phyloP scores from a whole-genome alignment of 1,140 invertebrate species.

The Trichonephila inaurata region DNA sequence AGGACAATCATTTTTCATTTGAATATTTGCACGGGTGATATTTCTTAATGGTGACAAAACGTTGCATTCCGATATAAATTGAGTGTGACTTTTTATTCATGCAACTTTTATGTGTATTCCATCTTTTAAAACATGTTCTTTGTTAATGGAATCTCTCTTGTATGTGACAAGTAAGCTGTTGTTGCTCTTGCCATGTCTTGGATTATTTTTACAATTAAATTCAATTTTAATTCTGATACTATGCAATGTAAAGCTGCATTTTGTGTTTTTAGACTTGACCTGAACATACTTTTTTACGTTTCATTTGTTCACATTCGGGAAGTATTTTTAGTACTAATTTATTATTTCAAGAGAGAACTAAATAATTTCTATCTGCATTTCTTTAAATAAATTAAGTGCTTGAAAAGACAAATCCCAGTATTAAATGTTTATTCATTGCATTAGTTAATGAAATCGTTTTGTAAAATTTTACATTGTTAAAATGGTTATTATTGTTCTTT shows the following conservation, averaged over 20 bases:
- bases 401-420: too few relatives aligned
- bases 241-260: not conserved
- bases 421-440: too few relatives aligned
- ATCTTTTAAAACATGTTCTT: not conserved
- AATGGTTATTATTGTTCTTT: too few relatives aligned
- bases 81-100: slow-evolving; percentile 24
- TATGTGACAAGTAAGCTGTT: not conserved
- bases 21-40: slow-evolving; percentile 70
- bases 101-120: not conserved
- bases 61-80: not conserved
- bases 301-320: not conserved
- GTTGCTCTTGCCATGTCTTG: not conserved
- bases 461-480: too few relatives aligned
- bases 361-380: not conserved
- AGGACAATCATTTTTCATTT: slow-evolving; percentile 71
- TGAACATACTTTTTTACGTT: not conserved
- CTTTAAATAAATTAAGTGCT: not conserved
- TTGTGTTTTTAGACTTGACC: not conserved
- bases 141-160: not conserved
- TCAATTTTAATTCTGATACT: not conserved
- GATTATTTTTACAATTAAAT: not conserved
- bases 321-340: not conserved
- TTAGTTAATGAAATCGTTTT: too few relatives aligned
- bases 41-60: slow-evolving; percentile 48
- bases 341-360: not conserved